These are phyloP conservation scores for Grammomys surdaster DNA, from an alignment of 2,113 vertebrate species.

Conservation along the genomic window DNA sequence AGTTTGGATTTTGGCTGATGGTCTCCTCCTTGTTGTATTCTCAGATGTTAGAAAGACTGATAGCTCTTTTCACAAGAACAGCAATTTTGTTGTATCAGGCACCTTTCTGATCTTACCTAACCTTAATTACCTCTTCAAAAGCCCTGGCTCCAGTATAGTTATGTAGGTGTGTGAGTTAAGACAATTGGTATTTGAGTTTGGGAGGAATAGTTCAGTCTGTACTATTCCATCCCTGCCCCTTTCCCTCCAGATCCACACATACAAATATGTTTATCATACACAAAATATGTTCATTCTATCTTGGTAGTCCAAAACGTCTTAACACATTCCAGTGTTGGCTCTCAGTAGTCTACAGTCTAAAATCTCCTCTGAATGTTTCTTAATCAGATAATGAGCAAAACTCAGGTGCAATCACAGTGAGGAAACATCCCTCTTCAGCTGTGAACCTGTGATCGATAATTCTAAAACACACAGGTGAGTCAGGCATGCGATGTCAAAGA, in stretches of 20 bases:
- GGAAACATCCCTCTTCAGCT: not conserved
- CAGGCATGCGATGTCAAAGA: not conserved
- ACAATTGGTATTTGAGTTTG: not conserved
- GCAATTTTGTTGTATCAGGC: not conserved
- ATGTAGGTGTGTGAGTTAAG: not conserved
- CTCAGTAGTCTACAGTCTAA: not conserved
- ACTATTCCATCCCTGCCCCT: not conserved
- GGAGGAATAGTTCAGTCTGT: not conserved
- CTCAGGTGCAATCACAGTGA: not conserved
- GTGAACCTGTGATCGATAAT: not conserved
- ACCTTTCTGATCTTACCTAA: not conserved
- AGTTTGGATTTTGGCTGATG: not conserved
- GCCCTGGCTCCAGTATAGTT: not conserved
- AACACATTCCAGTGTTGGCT: not conserved
- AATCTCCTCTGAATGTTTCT: not conserved
- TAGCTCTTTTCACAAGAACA: not conserved
- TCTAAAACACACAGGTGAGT: not conserved
- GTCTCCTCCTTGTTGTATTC: not conserved
- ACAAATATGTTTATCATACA: not conserved
- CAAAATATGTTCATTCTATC: not conserved
- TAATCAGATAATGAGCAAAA: no score
- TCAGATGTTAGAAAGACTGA: not conserved
- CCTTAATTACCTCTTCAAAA: not conserved
- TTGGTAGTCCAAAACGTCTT: not conserved
- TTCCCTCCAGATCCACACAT: no score